Percentiles rank a stretch among this genome's conserved stretches.
Evolutionary conservation across 2,888 invertebrate species (phyloP).

Genomic region (Tetranychus piercei): DNA sequence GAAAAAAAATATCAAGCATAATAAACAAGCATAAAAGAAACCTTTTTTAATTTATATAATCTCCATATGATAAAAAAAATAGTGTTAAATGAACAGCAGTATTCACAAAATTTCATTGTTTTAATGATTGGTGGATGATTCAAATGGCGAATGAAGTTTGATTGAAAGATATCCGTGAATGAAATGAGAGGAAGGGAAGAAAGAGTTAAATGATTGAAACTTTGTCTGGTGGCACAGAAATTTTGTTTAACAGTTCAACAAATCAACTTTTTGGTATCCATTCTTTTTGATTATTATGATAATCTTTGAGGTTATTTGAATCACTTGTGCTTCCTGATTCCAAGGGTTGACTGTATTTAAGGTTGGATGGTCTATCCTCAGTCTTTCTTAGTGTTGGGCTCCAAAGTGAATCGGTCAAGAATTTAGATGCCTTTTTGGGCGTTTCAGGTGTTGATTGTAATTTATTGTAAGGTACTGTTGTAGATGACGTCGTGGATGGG

Average conservation of each 20-base stretch:
- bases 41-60: no score
- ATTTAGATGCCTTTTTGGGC: not conserved
- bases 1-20: no score
- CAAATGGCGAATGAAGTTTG: not conserved
- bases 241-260: constrained; percentile 33
- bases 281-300: not conserved
- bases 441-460: not conserved
- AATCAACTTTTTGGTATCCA: constrained; percentile 46
- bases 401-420: not conserved
- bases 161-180: not conserved
- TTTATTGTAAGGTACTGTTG: no score
- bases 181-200: not conserved
- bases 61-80: not conserved
- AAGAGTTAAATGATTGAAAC: not conserved
- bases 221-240: not conserved
- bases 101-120: not conserved
- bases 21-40: no score
- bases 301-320: not conserved
- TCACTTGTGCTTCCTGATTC: not conserved
- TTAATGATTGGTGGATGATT: not conserved
- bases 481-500: no score
- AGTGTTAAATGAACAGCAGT: not conserved
- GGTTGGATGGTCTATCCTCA: not conserved
- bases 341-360: not conserved
- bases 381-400: not conserved